Evolutionary conservation across 2,888 invertebrate species (phyloP).

Genomic region (Actias luna): DNA sequence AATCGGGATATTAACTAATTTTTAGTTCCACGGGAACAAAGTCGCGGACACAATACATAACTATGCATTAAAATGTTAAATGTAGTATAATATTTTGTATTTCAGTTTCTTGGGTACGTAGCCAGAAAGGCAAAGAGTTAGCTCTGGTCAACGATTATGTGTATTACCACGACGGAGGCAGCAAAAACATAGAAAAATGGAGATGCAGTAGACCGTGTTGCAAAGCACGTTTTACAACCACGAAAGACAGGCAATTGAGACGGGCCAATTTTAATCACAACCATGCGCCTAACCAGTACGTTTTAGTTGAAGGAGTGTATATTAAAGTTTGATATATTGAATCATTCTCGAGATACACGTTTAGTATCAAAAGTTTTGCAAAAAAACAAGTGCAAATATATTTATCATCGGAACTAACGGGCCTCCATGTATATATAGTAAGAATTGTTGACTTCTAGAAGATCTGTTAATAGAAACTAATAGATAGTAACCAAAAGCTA

Average conservation of each 20-base stretch:
- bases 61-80: no score
- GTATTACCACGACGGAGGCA: conserved; percentile 2
- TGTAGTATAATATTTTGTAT: not conserved
- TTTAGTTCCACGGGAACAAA: no score
- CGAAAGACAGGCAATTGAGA: not conserved
- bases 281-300: not conserved
- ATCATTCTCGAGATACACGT: no score
- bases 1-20: no score
- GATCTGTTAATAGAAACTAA: no score
- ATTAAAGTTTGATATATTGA: not conserved
- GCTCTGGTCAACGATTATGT: conserved; percentile 4
- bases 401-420: no score
- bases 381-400: no score
- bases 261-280: not conserved
- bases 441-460: no score
- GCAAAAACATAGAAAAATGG: conserved; percentile 14
- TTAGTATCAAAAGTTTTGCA: no score
- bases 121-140: conserved; percentile 6
- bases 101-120: conserved; percentile 7
- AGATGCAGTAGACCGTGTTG: conserved; percentile 13
- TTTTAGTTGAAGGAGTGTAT: conserved; percentile 8
- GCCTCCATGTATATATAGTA: no score
- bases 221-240: conserved; percentile 7
- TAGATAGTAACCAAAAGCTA: no score
- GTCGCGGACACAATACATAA: no score